Evolutionary conservation across 2,888 invertebrate species (phyloP).

Genomic region (Acanthosoma haemorrhoidale): DNA sequence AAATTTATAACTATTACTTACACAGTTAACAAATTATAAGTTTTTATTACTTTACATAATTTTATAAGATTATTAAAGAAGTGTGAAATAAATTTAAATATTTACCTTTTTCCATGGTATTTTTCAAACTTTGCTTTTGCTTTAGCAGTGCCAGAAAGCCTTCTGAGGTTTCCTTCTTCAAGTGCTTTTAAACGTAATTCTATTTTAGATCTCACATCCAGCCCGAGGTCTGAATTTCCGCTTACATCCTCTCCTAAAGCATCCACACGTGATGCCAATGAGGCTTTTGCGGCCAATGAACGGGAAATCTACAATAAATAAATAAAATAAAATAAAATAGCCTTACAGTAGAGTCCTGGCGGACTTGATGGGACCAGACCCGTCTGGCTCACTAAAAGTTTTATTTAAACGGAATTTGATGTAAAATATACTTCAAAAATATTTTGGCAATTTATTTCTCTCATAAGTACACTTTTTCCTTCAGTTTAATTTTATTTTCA

Average conservation of each 20-base stretch:
- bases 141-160: conserved; percentile 84
- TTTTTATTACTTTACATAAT: neutral
- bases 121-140: conserved; percentile 87
- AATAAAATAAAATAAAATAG: neutral
- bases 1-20: too few relatives aligned
- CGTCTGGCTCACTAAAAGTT: too few relatives aligned
- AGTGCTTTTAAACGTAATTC: conserved; percentile 72
- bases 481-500: too few relatives aligned
- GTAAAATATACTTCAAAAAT: too few relatives aligned
- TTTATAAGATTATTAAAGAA: neutral
- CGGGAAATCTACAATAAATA: conserved; percentile 65
- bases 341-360: neutral
- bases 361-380: too few relatives aligned
- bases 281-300: conserved; percentile 94
- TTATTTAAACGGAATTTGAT: too few relatives aligned
- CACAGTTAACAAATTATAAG: neutral
- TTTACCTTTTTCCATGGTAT: conserved; percentile 73
- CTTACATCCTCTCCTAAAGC: conserved; percentile 85
- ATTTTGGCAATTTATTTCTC: too few relatives aligned
- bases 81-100: conserved; percentile 3
- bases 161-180: conserved; percentile 76
- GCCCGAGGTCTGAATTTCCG: conserved; percentile 72
- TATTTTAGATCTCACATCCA: conserved; percentile 82
- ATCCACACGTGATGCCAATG: conserved; percentile 88
- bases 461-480: too few relatives aligned